A percentile compares a stretch with the other conserved stretches of the same genome.
Conservation (phyloP, 2,797 vertebrate species). For the Sebastes dallii region DNA sequence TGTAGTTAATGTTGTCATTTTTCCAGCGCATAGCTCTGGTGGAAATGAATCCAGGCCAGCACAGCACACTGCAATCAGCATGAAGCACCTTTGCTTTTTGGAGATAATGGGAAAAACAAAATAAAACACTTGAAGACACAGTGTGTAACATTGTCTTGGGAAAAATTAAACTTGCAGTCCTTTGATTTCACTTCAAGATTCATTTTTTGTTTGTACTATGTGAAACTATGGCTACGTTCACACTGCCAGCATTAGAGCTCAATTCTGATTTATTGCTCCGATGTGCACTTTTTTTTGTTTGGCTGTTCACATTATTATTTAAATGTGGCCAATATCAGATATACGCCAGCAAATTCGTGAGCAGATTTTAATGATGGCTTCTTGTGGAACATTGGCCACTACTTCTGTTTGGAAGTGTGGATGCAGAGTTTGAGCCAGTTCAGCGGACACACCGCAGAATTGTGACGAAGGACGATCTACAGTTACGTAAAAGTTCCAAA, state of each 20-base stretch:
- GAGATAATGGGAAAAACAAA: constrained; percentile 2
- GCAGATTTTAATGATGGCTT: background rate
- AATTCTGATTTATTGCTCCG: background rate
- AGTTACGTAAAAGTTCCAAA: background rate
- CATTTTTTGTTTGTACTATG: background rate
- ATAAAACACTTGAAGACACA: background rate
- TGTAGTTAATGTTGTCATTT: background rate
- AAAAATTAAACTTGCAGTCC: background rate
- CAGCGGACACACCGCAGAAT: background rate
- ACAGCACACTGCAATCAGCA: background rate
- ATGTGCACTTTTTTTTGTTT: background rate
- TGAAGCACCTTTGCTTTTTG: background rate
- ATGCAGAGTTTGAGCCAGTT: too few species aligned
- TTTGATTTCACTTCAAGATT: constrained; percentile 9
- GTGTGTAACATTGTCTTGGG: background rate
- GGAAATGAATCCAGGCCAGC: background rate
- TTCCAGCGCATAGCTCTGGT: background rate
- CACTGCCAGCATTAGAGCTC: background rate
- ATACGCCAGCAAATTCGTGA: background rate
- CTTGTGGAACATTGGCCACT: background rate
- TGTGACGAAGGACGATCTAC: background rate
- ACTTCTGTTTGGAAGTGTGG: too few species aligned
- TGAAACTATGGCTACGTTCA: background rate
- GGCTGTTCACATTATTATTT: background rate
- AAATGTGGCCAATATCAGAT: background rate